Evolutionary conservation across 2,113 vertebrate species (phyloP), one percentile per base, ranked within the genome.

Genomic region (Pterocles gutturalis): DNA sequence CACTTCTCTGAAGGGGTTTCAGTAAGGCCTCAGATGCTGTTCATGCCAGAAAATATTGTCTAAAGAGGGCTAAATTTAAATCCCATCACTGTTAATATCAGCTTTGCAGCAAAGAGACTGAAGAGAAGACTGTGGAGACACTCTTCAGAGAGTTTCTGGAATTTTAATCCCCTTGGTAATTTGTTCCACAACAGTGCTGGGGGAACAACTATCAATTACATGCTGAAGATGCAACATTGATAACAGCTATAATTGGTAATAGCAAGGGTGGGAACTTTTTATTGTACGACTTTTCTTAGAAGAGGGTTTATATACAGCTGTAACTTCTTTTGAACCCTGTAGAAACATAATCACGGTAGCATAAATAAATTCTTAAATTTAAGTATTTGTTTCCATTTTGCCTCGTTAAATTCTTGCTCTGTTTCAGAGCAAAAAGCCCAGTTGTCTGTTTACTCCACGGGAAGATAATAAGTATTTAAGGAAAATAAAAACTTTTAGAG

Each of bases 131-230:
- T 78, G 82, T 22, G 14, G 72, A 69, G 82, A 80, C 45, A 21
- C 46, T 88, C 57, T 80, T 80, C 73, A 66, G 84, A 91, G 48
- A 41, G 77, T 65, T 95, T 93, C 57, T 83, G 75, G 91, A 89
- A 96, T 95, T 93, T 93, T 93, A 96, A 91, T 91, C 54, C 87
- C 20, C 58, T 93, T 85, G 75, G 55, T 96, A 96, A 95, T 94
- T 54, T 93, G 61, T 48, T 94, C 57, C n/a, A 61, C 72, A 87
- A 26, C 57, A 67, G 78, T 91, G 73, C 21, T 62, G 38, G 46
- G 57, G 57, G 76, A 93, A 87, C 80, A 95, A 95, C 96, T 96
- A 93, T 83, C 82, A 90, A 90, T 96, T 84, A 90, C 78, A 83
- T 86, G 43, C 49, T 11, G 10, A 38, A 38, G 38, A 38, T 38